phyloP scores from a whole-genome alignment of 2,888 invertebrate species.

The Rhamphomyia laevipes region DNA sequence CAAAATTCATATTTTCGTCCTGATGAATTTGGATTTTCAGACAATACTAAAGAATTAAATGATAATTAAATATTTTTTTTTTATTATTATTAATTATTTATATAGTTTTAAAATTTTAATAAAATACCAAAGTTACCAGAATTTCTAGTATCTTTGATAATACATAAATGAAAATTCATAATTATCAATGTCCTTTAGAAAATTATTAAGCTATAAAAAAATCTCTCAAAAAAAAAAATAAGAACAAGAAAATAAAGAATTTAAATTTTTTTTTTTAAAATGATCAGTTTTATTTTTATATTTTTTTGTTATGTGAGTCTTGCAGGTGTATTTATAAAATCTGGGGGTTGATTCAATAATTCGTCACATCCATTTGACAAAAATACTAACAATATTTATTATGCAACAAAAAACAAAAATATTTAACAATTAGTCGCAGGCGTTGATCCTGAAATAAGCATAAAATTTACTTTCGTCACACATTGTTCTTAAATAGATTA shows the following conservation, averaged over 20 bases:
- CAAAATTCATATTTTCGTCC: conserved; percentile 51
- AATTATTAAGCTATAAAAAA: too few relatives aligned
- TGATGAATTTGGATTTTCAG: conserved; percentile 38
- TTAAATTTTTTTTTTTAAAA: too few relatives aligned
- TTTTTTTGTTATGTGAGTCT: conserved; percentile 8
- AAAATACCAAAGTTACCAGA: neutral
- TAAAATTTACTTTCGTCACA: conserved; percentile 36
- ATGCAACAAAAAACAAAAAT: neutral
- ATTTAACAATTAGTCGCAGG: conserved; percentile 13
- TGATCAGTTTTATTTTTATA: too few relatives aligned
- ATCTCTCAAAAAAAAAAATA: neutral
- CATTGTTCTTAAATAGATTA: conserved; percentile 5
- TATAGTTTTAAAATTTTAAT: neutral
- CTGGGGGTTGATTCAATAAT: conserved; percentile 25
- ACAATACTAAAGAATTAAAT: conserved; percentile 18
- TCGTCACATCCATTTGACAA: conserved; percentile 35
- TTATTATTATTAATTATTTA: too few relatives aligned
- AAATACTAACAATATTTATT: conserved; percentile 16
- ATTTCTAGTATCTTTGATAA: neutral
- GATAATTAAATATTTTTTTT: neutral
- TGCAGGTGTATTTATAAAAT: conserved; percentile 28
- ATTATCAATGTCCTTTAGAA: too few relatives aligned
- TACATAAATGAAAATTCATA: too few relatives aligned
- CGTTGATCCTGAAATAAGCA: conserved; percentile 19
- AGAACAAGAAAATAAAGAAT: too few relatives aligned